phyloP scores from a whole-genome alignment of 2,888 invertebrate genomes.

The Cosmopolites sordidus region DNA sequence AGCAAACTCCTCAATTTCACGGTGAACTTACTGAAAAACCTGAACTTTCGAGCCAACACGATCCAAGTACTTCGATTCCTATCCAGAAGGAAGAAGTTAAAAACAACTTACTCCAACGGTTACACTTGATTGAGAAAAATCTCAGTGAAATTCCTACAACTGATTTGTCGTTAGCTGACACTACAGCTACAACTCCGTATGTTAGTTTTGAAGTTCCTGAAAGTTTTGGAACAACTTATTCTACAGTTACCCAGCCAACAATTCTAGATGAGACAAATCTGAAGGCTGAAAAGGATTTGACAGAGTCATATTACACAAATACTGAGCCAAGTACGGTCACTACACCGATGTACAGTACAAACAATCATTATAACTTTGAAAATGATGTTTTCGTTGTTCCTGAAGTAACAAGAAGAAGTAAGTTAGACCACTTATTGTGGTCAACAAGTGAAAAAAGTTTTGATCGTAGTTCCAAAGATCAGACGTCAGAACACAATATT shows the following conservation, averaged over 20 bases:
- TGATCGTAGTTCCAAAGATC: not conserved
- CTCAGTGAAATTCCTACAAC: not conserved
- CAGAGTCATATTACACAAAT: slow-evolving; percentile 4
- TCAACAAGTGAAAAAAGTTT: not conserved
- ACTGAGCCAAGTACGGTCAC: not conserved
- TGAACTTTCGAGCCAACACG: not conserved
- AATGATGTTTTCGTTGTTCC: slow-evolving; percentile 13
- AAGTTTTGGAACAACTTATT: slow-evolving; percentile 18
- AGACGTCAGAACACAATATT: not conserved
- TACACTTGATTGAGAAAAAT: slow-evolving; percentile 6
- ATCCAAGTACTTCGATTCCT: not conserved
- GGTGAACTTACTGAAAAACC: not conserved
- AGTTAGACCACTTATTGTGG: not conserved
- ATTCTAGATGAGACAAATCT: not conserved
- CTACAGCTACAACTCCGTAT: slow-evolving; percentile 25
- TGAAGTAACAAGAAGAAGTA: not conserved
- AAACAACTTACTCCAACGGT: slow-evolving; percentile 10
- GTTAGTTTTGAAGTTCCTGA: slow-evolving; percentile 17
- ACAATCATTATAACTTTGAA: slow-evolving; percentile 3
- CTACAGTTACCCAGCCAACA: slow-evolving; percentile 7
- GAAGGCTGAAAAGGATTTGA: not conserved
- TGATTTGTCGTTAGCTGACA: slow-evolving; percentile 16
- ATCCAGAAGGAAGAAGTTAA: not conserved
- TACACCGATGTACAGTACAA: not conserved
- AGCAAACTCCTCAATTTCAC: not conserved